Evolutionary conservation across 2,888 invertebrate species (phyloP), one percentile per base, ranked within the genome.

Genomic region (Exephanes ischioxanthus): DNA sequence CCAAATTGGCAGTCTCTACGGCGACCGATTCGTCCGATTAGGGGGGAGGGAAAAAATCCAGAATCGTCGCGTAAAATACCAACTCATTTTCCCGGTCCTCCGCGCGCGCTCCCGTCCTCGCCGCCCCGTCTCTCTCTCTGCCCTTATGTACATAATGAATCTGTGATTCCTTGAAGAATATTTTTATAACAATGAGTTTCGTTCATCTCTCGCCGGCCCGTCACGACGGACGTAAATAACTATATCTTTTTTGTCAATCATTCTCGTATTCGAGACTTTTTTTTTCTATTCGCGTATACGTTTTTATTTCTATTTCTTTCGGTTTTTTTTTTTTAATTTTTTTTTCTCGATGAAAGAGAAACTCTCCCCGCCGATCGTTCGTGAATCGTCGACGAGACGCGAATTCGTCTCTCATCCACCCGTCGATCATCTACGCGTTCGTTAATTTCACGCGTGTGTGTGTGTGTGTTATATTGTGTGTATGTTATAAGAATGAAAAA

Each of bases 131-230:
- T 84, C 84, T 58, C 58, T 58, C 7, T 26, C 80, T 82, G 83
- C 82, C 87, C 87, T 87, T 84, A 85, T 93, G 92, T 93, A 93
- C 82, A 93, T 92, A 92, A 89, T 89, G 88, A 89, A 92, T 89
- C 92, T 92, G 91, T 92, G 91, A 92, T 93, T 91, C 90, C 90
- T 90, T 89, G 88, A 90, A 90, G 87, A 91, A 92, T 92, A 92
- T 92, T 92, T 92, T 92, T 92, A 91, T 92, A 92, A 91, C 87
- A 90, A 87, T 91, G 87, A 92, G 89, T 91, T 92, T 89, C 84
- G 87, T 87, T 87, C 84, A 84, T 72, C 85, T 5, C 72, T 37
- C 71, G 70, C 63, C 75, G 71, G 61, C 41, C 16, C 22, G 55
- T 68, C 68, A 26, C 80, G 80, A 85, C 83, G 84, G 86, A 72